A percentile compares a stretch with the other conserved stretches of the same genome.
These are phyloP conservation scores for Danaus plexippus DNA, from an alignment of 1,140 invertebrate genomes.

Conservation along the genomic window DNA sequence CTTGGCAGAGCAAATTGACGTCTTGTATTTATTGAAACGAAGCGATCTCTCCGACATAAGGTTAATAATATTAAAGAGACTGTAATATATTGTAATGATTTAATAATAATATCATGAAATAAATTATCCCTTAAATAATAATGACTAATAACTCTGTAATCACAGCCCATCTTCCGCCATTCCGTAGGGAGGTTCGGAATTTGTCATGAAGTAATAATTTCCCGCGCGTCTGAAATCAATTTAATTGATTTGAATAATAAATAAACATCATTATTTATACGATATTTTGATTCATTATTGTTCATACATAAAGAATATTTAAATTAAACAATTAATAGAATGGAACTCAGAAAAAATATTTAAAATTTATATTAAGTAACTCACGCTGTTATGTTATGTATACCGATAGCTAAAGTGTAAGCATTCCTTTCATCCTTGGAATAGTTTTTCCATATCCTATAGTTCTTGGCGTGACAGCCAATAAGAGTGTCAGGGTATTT, in stretches of 20 bases:
- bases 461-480: slow-evolving; percentile 45
- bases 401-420: slow-evolving; percentile 32
- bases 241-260: slow-evolving; percentile 6
- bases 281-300: too few species aligned
- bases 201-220: slow-evolving; percentile 53
- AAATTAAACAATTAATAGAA: too few species aligned
- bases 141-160: slow-evolving; percentile 1
- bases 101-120: slow-evolving; percentile 1
- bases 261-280: too few species aligned
- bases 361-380: slow-evolving; percentile 16
- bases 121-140: not conserved
- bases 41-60: slow-evolving; percentile 5
- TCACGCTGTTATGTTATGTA: slow-evolving; percentile 33
- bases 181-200: slow-evolving; percentile 40
- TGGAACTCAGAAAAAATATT: too few species aligned
- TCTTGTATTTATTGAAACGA: slow-evolving; percentile 9
- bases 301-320: too few species aligned
- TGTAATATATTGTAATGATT: not conserved
- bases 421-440: slow-evolving; percentile 30
- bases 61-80: slow-evolving; percentile 1
- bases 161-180: slow-evolving; percentile 40
- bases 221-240: slow-evolving; percentile 43
- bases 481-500: slow-evolving; percentile 40
- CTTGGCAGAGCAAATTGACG: slow-evolving; percentile 6
- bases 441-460: slow-evolving; percentile 48